These are phyloP conservation scores for Agelaius phoeniceus DNA, from an alignment of 2,113 vertebrate species.

Conservation along the genomic window DNA sequence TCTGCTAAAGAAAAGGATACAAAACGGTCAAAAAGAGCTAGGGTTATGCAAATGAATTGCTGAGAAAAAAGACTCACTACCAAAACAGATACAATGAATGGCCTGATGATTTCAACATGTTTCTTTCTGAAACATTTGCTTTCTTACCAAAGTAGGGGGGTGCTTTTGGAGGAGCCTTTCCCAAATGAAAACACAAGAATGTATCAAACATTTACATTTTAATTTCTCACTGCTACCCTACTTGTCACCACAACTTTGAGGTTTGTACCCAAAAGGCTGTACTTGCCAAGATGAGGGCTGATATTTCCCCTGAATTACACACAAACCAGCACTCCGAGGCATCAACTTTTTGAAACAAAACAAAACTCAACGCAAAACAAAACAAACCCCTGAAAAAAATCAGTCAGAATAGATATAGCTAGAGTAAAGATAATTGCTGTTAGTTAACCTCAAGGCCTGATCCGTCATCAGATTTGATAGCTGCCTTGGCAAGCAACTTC, in stretches of 20 bases:
- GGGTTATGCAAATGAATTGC: background rate
- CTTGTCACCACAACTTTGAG: background rate
- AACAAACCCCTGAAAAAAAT: background rate
- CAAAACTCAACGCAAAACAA: background rate
- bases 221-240: background rate
- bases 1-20: background rate
- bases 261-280: background rate
- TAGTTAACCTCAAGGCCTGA: constrained; percentile 44
- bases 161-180: background rate
- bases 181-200: background rate
- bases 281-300: background rate
- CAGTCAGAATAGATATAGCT: background rate
- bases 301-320: background rate
- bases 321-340: background rate
- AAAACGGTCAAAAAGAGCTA: background rate
- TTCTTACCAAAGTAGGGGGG: background rate
- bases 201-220: background rate
- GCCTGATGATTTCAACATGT: background rate
- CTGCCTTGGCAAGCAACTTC: constrained; percentile 20
- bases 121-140: background rate
- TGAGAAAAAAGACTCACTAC: background rate
- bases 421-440: constrained; percentile 8
- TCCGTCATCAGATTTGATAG: constrained; percentile 41
- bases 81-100: background rate
- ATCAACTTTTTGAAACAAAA: background rate